phyloP scores from a whole-genome alignment of 1,140 invertebrate species.

The Vollenhovia emeryi region DNA sequence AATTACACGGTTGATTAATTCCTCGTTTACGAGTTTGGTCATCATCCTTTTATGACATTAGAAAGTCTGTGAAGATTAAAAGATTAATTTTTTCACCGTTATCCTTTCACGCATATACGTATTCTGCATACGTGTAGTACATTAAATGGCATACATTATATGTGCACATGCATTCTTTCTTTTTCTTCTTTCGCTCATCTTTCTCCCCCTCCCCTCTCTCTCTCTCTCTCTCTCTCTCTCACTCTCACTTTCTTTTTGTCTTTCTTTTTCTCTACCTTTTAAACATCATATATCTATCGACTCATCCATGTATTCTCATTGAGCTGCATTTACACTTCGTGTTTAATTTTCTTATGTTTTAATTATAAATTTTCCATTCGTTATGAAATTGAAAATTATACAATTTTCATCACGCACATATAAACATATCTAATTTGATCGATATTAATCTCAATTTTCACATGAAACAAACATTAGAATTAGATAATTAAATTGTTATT shows the following conservation, averaged over 20 bases:
- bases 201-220: neutral
- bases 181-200: neutral
- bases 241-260: neutral
- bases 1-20: conserved; percentile 29
- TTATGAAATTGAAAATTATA: neutral
- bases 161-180: neutral
- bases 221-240: neutral
- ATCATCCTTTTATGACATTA: conserved; percentile 67
- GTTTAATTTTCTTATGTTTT: neutral
- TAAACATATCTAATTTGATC: neutral
- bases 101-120: neutral
- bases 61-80: conserved; percentile 51
- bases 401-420: neutral
- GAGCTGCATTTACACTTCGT: conserved; percentile 1
- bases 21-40: conserved; percentile 70
- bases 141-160: conserved; percentile 17
- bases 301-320: neutral
- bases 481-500: neutral
- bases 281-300: neutral
- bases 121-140: neutral
- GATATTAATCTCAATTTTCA: neutral
- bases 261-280: neutral
- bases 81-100: conserved; percentile 13
- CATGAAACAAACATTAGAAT: neutral
- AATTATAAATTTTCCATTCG: neutral